phyloP scores from a whole-genome alignment of 2,113 vertebrate genomes.

The Salvelinus alpinus region DNA sequence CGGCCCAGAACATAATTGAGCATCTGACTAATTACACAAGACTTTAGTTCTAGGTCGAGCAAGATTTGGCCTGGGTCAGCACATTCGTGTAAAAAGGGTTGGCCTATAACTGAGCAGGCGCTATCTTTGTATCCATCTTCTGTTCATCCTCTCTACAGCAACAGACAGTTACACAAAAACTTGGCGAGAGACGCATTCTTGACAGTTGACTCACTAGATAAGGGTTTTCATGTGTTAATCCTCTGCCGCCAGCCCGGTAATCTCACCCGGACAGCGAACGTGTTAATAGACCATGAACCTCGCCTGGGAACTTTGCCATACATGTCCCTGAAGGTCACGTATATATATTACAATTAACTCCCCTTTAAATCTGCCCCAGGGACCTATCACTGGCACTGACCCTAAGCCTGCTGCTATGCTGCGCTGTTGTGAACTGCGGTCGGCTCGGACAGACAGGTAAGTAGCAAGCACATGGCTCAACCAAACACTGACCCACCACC shows the following conservation, averaged over 20 bases:
- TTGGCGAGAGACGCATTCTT: slow-evolving; percentile 32
- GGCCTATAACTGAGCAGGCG: too few relatives aligned
- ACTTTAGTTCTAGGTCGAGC: too few relatives aligned
- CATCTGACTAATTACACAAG: too few relatives aligned
- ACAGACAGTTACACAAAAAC: background rate
- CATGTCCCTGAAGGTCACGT: slow-evolving; percentile 62
- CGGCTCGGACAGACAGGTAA: background rate
- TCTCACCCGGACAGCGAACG: slow-evolving; percentile 27
- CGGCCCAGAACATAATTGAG: too few relatives aligned
- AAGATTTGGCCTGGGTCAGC: too few relatives aligned
- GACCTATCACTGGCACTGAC: background rate
- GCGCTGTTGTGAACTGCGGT: background rate
- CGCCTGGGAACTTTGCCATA: slow-evolving; percentile 58
- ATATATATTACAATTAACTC: slow-evolving; percentile 61
- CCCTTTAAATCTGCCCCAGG: slow-evolving; percentile 56
- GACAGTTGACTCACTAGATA: slow-evolving; percentile 42
- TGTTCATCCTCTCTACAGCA: background rate
- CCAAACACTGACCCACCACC: background rate
- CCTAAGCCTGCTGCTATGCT: background rate
- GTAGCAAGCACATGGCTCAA: background rate
- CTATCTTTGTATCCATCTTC: background rate
- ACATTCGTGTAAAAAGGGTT: too few relatives aligned
- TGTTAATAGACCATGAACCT: slow-evolving; percentile 26
- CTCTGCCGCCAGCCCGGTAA: slow-evolving; percentile 34
- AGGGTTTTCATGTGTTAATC: slow-evolving; percentile 51